Evolutionary conservation across 2,113 vertebrate genomes (phyloP), one percentile per base, ranked within the genome.

Genomic region (Siniperca chuatsi): DNA sequence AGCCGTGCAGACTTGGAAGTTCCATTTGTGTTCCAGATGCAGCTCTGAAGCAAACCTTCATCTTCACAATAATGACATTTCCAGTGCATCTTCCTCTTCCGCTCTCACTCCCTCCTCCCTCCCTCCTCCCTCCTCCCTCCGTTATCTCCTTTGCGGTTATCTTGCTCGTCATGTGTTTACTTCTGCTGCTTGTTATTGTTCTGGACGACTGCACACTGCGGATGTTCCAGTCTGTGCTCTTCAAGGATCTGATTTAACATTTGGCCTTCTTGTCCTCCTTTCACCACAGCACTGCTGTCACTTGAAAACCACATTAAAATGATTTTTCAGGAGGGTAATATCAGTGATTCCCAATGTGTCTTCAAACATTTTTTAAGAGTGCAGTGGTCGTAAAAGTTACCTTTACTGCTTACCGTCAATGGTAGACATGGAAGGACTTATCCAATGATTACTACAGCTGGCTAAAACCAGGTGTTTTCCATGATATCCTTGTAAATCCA

Each of bases 21-120:
- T 54, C 68, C 62, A 79, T 90, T 84, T 74, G 68, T 80, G 65
- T 68, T 52, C 35, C 64, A 42, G 72, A 37, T 52, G 54, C 20
- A 9, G 52, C 33, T 80, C 78, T n/a, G 13, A 67, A 85, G 65
- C 37, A 29, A 72, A 42, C 21, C 42, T 67, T 68, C 18, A 11
- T 48, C 42, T 75, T 66, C 1, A 6, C 57, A 52, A 20, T 64
- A 64, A 78, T 55, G 55, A 65, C 40, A 69, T 82, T 78, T 54
- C 23, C n/a, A 68, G 23, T 11, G 54, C 4, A 1, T 60, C 44
- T 57, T 62, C 15, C 4, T 68, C 55, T 50, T 37, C 69, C 21
- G 37, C 12, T 18, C 25, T 54, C 54, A 0, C 62, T 21, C 72
- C 20, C 33, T 42, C 20, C 1, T 61, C 72, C 20, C 62, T 21